Evolutionary conservation across 2,888 invertebrate species (phyloP).

Genomic region (Campoplex nolae): DNA sequence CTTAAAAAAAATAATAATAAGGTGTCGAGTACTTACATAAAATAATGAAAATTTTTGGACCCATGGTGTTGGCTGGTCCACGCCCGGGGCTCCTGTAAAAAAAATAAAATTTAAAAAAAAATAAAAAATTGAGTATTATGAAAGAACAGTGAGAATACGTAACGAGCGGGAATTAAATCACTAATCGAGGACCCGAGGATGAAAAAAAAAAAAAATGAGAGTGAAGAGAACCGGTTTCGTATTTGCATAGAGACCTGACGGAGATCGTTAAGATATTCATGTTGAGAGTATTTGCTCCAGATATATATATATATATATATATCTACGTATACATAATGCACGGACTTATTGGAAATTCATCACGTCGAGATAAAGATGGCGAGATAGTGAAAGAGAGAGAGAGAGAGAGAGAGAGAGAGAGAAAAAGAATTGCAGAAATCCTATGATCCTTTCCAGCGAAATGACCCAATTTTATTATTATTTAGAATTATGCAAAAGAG

Average conservation of each 20-base stretch:
- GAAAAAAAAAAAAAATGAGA: slow-evolving; percentile 7
- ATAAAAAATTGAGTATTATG: background rate
- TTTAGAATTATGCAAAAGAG: slow-evolving; percentile 38
- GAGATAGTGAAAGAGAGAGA: background rate
- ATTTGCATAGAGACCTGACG: slow-evolving; percentile 56
- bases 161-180: slow-evolving; percentile 13
- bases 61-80: slow-evolving; percentile 77
- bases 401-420: background rate
- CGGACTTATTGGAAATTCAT: slow-evolving; percentile 56
- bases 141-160: slow-evolving; percentile 7
- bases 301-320: slow-evolving; percentile 15
- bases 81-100: slow-evolving; percentile 78
- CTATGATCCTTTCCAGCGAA: slow-evolving; percentile 39
- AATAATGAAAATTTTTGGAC: slow-evolving; percentile 75
- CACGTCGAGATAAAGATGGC: slow-evolving; percentile 25
- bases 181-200: slow-evolving; percentile 1
- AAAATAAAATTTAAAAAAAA: background rate
- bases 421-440: slow-evolving; percentile 20
- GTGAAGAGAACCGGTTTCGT: slow-evolving; percentile 16
- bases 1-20: background rate
- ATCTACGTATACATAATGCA: slow-evolving; percentile 4
- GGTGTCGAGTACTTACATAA: slow-evolving; percentile 77
- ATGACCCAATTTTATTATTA: slow-evolving; percentile 12
- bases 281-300: slow-evolving; percentile 42
- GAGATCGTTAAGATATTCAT: slow-evolving; percentile 40